Evolutionary conservation across 2,888 invertebrate species (phyloP).

Genomic region (Crossocerus cetratus): DNA sequence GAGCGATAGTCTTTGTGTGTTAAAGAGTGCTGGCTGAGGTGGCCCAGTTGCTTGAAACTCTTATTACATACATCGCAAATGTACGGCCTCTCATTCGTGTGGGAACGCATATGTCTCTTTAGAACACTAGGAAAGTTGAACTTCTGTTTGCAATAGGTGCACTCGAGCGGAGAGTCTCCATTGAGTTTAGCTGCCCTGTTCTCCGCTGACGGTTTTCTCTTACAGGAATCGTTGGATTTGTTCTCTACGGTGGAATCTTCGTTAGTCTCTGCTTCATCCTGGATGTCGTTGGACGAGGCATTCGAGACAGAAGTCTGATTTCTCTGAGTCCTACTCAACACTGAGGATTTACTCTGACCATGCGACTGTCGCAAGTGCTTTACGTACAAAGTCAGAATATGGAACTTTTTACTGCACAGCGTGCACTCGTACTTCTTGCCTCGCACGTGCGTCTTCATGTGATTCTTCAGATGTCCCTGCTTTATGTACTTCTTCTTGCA

Average conservation of each 20-base stretch:
- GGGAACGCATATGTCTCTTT: slow-evolving; percentile 67
- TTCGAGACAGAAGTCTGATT: neutral
- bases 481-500: slow-evolving; percentile 64
- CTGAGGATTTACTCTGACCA: slow-evolving; percentile 25
- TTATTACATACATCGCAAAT: slow-evolving; percentile 66
- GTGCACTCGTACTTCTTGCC: slow-evolving; percentile 54
- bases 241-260: neutral
- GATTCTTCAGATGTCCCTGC: slow-evolving; percentile 63
- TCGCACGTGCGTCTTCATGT: slow-evolving; percentile 57
- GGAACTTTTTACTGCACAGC: slow-evolving; percentile 60
- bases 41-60: slow-evolving; percentile 69
- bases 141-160: slow-evolving; percentile 65
- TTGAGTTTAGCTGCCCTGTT: slow-evolving; percentile 42
- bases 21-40: slow-evolving; percentile 67
- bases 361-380: slow-evolving; percentile 62
- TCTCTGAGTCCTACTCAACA: slow-evolving; percentile 14
- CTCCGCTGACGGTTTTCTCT: slow-evolving; percentile 16
- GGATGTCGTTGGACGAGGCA: neutral
- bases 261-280: neutral
- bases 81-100: slow-evolving; percentile 69
- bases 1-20: slow-evolving; percentile 68
- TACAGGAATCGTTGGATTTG: neutral
- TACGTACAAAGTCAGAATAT: slow-evolving; percentile 52
- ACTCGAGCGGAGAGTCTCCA: slow-evolving; percentile 55
- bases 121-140: slow-evolving; percentile 69